phyloP scores from a whole-genome alignment of 2,797 vertebrate species.

The Characodon lateralis region DNA sequence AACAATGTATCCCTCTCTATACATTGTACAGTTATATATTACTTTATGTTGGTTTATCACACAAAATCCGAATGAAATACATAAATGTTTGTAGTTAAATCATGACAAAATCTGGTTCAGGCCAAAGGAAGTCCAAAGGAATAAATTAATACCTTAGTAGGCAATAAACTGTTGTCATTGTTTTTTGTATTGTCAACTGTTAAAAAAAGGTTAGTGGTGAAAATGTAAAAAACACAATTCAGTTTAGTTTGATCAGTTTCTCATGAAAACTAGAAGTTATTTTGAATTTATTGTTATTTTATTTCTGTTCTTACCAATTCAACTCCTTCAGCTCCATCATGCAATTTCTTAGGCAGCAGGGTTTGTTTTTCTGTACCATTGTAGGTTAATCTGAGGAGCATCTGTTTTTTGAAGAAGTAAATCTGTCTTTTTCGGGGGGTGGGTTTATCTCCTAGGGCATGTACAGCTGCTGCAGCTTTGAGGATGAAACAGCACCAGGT shows the following conservation, averaged over 20 bases:
- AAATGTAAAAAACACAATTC: constrained; percentile 37
- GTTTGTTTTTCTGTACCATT: not conserved
- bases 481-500: constrained; percentile 83
- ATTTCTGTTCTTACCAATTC: not conserved
- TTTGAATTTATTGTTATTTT: constrained; percentile 28
- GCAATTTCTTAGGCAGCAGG: not conserved
- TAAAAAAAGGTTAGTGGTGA: constrained; percentile 37
- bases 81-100: not conserved
- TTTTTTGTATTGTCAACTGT: constrained; percentile 47
- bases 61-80: not conserved
- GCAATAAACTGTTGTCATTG: constrained; percentile 16
- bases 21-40: not conserved
- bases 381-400: not conserved
- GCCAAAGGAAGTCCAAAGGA: not conserved
- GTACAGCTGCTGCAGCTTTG: constrained; percentile 94
- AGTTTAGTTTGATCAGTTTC: constrained; percentile 2
- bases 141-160: not conserved
- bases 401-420: not conserved
- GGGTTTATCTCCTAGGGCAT: constrained; percentile 82
- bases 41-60: not conserved
- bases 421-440: not conserved
- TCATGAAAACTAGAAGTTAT: constrained; percentile 30
- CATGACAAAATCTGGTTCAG: not conserved
- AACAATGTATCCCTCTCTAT: not conserved
- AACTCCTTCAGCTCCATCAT: not conserved